A percentile compares a stretch with the other conserved stretches of the same genome.
These are phyloP conservation scores for Coccyzus lansbergi DNA, from an alignment of 2,797 vertebrate genomes.

Conservation along the genomic window DNA sequence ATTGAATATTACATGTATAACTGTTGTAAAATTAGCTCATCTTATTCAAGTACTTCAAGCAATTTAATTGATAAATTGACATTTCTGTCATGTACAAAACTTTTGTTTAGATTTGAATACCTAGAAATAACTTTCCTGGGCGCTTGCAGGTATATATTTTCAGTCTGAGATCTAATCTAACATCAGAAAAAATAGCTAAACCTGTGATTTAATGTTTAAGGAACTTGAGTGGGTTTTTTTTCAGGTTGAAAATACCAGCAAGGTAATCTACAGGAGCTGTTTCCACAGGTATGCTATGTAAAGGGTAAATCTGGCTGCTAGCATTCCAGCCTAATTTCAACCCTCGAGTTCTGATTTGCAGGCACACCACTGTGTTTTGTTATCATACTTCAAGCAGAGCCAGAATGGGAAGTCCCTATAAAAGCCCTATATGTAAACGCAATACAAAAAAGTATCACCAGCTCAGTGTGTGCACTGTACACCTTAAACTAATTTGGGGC, in stretches of 20 bases:
- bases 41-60: neutral
- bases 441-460: neutral
- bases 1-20: neutral
- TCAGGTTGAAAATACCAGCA: neutral
- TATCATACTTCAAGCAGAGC: neutral
- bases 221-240: neutral
- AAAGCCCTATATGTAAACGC: neutral
- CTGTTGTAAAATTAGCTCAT: neutral
- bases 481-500: neutral
- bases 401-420: neutral
- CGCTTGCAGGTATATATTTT: neutral
- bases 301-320: neutral
- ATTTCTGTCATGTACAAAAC: neutral
- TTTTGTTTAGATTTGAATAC: neutral
- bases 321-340: neutral
- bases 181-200: neutral
- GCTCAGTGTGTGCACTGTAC: neutral
- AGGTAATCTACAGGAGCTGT: neutral
- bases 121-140: neutral
- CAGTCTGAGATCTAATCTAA: neutral
- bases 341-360: neutral
- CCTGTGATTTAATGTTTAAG: neutral
- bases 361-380: neutral
- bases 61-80: neutral
- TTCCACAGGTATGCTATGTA: neutral